phyloP scores from a whole-genome alignment of 2,113 vertebrate species.

The Maylandia zebra region DNA sequence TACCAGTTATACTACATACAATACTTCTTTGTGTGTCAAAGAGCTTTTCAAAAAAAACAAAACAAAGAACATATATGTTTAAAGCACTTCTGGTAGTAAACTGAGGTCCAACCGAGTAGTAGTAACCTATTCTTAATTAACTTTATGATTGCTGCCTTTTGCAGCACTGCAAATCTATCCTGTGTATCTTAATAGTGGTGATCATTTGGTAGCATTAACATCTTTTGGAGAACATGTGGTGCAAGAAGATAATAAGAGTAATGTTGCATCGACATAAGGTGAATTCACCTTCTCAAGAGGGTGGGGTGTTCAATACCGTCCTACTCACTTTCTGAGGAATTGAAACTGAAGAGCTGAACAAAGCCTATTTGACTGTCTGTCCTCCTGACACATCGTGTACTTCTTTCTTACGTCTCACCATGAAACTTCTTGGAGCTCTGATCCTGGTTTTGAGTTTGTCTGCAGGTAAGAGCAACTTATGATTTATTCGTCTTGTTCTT shows the following conservation, averaged over 20 bases:
- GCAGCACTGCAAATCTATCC: not conserved
- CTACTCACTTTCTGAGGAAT: not conserved
- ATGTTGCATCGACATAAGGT: not conserved
- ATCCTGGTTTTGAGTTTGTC: not conserved
- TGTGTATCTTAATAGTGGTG: rapidly evolving
- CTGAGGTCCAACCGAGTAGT: not conserved
- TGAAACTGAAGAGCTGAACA: not conserved
- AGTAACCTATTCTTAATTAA: not conserved
- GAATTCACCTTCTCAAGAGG: not conserved
- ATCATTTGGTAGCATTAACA: not conserved
- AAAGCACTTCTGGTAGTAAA: not conserved
- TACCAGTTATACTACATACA: too few relatives aligned
- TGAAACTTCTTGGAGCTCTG: not conserved
- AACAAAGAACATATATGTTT: not conserved
- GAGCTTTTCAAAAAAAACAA: too few relatives aligned
- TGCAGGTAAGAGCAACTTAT: not conserved
- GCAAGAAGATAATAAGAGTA: not conserved
- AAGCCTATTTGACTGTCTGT: rapidly evolving
- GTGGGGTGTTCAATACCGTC: rapidly evolving
- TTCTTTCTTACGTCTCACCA: not conserved
- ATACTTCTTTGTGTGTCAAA: too few relatives aligned
- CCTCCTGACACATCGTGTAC: rapidly evolving
- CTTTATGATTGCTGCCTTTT: not conserved
- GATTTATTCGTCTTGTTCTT: not conserved
- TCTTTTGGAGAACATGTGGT: not conserved